A percentile compares a stretch with the other conserved stretches of the same genome.
These are phyloP conservation scores for Murina feae DNA, from an alignment of 2,113 vertebrate genomes.

Conservation along the genomic window DNA sequence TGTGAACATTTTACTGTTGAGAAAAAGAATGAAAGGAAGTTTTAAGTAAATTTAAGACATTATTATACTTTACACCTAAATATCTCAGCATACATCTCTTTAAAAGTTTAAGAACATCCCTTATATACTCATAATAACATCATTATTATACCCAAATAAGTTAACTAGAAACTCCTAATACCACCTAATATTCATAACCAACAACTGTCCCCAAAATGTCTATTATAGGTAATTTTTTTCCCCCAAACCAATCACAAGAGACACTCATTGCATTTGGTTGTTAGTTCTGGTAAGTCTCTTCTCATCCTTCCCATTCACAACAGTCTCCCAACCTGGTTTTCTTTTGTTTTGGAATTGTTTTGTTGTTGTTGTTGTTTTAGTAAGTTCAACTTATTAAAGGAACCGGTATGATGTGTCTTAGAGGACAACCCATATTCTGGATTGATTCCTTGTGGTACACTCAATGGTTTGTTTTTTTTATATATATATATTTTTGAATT, in stretches of 20 bases:
- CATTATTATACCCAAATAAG: neutral
- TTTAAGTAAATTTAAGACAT: constrained; percentile 12
- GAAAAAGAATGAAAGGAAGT: neutral
- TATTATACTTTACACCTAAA: neutral
- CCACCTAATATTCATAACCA: neutral
- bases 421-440: neutral
- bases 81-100: neutral
- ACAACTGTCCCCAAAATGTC: neutral
- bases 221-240: neutral
- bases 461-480: neutral
- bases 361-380: neutral
- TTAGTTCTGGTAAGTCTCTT: neutral
- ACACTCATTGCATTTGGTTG: neutral
- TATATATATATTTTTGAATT: neutral
- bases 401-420: neutral
- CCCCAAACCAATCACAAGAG: neutral
- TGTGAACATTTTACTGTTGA: neutral
- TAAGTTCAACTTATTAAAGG: neutral
- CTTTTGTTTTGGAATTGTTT: neutral
- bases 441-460: neutral
- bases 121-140: neutral
- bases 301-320: neutral
- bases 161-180: neutral
- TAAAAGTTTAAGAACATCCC: neutral
- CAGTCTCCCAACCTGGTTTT: neutral